These are phyloP conservation scores for Numenius phaeopus DNA, from an alignment of 2,797 vertebrate genomes.

Conservation along the genomic window DNA sequence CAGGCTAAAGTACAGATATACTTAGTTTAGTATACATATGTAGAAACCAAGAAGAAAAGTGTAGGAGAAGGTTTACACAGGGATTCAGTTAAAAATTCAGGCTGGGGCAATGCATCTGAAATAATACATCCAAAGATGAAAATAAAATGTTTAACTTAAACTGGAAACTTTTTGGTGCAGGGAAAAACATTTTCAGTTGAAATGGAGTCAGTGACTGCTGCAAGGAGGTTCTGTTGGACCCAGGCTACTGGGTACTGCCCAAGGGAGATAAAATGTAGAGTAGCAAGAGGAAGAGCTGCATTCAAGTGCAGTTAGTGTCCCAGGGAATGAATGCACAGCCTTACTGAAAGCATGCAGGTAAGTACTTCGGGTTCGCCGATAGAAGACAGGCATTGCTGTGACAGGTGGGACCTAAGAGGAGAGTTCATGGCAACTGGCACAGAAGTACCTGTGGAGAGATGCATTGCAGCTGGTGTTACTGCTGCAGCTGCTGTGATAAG, in stretches of 20 bases:
- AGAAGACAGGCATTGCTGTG: neutral
- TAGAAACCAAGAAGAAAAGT: neutral
- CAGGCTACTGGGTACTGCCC: neutral
- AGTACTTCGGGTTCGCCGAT: neutral
- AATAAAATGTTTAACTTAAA: neutral
- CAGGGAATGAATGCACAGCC: neutral
- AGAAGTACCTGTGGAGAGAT: neutral
- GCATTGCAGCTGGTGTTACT: neutral
- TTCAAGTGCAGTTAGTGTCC: neutral
- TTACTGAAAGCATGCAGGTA: neutral
- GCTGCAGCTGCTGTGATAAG: neutral
- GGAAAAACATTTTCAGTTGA: neutral
- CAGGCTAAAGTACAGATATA: neutral
- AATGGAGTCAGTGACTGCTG: neutral
- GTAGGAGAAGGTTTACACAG: neutral
- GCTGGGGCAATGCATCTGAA: neutral
- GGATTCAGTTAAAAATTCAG: neutral
- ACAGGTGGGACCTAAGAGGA: neutral
- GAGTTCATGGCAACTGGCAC: neutral
- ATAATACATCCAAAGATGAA: neutral
- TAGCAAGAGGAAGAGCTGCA: neutral
- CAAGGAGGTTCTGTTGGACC: neutral
- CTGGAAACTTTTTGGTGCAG: neutral
- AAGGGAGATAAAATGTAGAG: neutral
- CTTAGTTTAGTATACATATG: neutral